Conservation (phyloP, 2,888 invertebrate genomes). For the Anoplius nigerrimus region DNA sequence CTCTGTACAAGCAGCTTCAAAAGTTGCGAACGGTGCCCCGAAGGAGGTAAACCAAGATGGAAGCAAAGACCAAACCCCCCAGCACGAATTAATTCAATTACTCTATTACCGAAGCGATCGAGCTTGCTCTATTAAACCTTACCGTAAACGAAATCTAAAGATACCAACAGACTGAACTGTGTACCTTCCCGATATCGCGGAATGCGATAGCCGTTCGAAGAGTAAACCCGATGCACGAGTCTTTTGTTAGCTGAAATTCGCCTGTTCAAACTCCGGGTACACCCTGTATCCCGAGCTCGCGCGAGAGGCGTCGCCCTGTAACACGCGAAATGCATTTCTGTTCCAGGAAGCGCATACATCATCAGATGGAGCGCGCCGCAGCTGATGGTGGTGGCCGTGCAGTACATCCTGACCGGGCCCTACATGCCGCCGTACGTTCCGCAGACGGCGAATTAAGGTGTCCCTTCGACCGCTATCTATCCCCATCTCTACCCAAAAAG, state of each 20-base stretch:
- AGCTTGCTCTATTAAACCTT: no score
- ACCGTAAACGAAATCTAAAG: no score
- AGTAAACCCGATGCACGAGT: no score
- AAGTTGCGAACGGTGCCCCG: conserved; percentile 16
- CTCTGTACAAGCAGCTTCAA: conserved; percentile 22
- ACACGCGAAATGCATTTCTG: conserved; percentile 66
- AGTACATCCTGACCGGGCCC: conserved; percentile 72
- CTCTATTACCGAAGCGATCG: no score
- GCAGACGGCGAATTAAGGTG: conserved; percentile 63
- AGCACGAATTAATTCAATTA: no score
- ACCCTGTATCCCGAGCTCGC: conserved; percentile 1
- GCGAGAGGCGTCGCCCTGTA: conserved; percentile 32
- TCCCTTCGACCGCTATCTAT: neutral
- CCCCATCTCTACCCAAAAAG: neutral
- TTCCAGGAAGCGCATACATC: conserved; percentile 72
- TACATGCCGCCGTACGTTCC: conserved; percentile 73
- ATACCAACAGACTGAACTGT: no score
- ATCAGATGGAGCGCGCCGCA: conserved; percentile 73
- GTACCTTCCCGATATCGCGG: no score
- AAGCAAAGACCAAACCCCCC: no score
- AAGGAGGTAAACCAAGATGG: neutral
- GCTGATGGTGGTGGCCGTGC: conserved; percentile 72
- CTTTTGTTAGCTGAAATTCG: no score
- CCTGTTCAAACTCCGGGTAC: no score
- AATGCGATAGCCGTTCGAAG: no score